Percentiles rank a stretch among this genome's conserved stretches.
These are phyloP conservation scores for Cephalopachus bancanus DNA, from an alignment of 2,797 vertebrate genomes.

Conservation along the genomic window DNA sequence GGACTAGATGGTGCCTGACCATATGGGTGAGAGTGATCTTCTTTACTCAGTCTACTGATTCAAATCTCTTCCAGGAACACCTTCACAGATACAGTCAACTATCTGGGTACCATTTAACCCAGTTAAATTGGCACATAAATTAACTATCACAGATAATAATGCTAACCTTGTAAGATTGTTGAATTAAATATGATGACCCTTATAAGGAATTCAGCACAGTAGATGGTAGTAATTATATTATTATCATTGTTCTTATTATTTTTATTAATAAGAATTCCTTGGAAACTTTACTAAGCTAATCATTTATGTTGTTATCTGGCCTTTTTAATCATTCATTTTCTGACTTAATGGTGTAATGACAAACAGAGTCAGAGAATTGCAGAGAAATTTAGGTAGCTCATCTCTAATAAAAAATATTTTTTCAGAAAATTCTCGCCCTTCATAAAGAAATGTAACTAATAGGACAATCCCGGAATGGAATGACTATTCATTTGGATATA, in stretches of 20 bases:
- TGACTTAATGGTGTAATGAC: not conserved
- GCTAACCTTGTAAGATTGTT: not conserved
- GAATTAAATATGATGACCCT: not conserved
- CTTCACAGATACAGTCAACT: not conserved
- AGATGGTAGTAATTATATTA: not conserved
- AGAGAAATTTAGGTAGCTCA: not conserved
- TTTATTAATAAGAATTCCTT: not conserved
- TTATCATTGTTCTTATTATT: not conserved
- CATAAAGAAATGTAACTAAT: not conserved
- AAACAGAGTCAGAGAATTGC: not conserved
- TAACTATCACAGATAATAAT: not conserved
- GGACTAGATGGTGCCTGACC: not conserved
- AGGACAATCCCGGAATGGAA: not conserved
- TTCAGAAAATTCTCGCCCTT: not conserved
- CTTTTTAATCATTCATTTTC: not conserved
- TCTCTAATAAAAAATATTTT: slow-evolving; percentile 40
- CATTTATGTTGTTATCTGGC: not conserved
- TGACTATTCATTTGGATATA: not conserved
- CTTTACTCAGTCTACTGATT: not conserved
- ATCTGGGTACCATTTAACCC: not conserved
- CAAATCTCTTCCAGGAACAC: not conserved
- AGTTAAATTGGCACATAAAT: no score
- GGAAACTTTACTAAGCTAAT: not conserved
- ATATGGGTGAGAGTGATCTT: not conserved
- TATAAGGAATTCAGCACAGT: not conserved